These are phyloP conservation scores for Mionectes macconnelli DNA, from an alignment of 2,113 vertebrate species.

Conservation along the genomic window DNA sequence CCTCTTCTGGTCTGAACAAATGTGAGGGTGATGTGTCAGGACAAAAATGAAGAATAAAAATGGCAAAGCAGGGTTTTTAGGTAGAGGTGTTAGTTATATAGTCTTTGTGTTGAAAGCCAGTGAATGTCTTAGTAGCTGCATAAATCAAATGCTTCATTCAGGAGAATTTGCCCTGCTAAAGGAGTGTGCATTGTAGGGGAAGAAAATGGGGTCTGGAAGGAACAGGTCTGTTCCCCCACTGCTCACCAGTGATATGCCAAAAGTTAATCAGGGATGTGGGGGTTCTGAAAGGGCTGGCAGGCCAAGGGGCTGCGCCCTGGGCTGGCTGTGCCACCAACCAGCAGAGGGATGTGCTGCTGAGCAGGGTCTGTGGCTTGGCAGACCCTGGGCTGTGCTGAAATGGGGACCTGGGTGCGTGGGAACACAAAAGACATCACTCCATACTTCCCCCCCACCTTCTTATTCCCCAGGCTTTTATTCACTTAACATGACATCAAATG, in stretches of 20 bases:
- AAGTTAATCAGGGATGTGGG: accelerated
- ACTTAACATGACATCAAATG: neutral
- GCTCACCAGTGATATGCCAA: accelerated
- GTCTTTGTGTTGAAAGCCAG: neutral
- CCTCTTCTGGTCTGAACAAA: neutral
- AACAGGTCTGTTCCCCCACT: neutral
- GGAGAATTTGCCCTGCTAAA: neutral
- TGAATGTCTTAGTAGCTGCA: neutral
- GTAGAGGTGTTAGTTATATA: neutral
- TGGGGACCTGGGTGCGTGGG: accelerated
- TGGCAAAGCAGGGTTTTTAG: neutral
- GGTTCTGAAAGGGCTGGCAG: neutral
- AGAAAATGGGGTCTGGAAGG: neutral
- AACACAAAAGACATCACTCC: neutral
- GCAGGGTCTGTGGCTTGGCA: accelerated
- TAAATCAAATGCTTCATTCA: neutral
- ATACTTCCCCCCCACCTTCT: accelerated
- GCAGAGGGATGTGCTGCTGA: neutral
- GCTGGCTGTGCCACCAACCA: neutral
- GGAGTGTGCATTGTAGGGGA: neutral
- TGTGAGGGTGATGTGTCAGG: neutral
- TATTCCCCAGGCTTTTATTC: neutral
- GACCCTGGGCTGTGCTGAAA: neutral
- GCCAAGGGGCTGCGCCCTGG: neutral
- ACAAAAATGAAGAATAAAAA: neutral